A percentile compares a stretch with the other conserved stretches of the same genome.
Evolutionary conservation across 2,888 invertebrate species (phyloP).

Genomic region (Danaus chrysippus): DNA sequence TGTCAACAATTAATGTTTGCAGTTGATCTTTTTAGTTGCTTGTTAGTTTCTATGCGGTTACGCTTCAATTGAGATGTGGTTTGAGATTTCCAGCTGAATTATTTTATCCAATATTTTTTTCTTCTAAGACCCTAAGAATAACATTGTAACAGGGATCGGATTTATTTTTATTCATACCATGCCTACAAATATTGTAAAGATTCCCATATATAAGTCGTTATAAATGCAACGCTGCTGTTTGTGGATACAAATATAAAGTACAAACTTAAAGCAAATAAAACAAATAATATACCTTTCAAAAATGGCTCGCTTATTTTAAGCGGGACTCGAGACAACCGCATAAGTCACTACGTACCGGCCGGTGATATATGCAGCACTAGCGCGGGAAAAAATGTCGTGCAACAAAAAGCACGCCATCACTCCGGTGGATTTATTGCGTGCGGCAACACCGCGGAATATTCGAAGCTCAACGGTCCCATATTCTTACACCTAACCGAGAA

Average conservation of each 20-base stretch:
- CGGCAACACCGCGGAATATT: conserved; percentile 67
- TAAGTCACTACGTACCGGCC: conserved; percentile 58
- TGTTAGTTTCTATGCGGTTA: conserved; percentile 49
- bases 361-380: conserved; percentile 72
- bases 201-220: background rate
- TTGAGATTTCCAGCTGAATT: conserved; percentile 21
- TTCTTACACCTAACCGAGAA: conserved; percentile 67
- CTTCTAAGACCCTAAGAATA: background rate
- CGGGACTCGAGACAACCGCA: conserved; percentile 49
- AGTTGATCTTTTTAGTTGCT: conserved; percentile 71
- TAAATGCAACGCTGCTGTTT: conserved; percentile 10
- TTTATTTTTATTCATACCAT: no score
- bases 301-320: conserved; percentile 47
- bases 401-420: conserved; percentile 73
- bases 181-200: background rate
- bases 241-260: conserved; percentile 30
- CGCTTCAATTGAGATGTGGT: conserved; percentile 47
- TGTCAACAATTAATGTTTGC: conserved; percentile 67
- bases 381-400: conserved; percentile 77
- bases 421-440: conserved; percentile 70
- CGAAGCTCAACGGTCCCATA: conserved; percentile 57
- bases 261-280: conserved; percentile 26
- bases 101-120: conserved; percentile 11
- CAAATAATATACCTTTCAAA: conserved; percentile 35
- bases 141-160: background rate